phyloP scores from a whole-genome alignment of 2,113 vertebrate genomes.

The Rutilus rutilus region DNA sequence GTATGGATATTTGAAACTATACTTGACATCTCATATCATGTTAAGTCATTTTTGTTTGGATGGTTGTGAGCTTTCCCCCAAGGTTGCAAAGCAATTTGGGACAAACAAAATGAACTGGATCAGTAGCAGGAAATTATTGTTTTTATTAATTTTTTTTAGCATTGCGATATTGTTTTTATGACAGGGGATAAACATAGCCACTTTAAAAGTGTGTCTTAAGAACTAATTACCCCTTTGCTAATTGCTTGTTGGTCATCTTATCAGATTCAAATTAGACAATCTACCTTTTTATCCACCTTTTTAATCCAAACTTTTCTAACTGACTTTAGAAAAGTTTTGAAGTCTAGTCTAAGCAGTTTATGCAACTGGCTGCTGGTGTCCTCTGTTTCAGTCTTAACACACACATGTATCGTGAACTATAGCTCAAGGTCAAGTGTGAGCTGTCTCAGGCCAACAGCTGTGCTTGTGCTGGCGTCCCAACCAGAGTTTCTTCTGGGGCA shows the following conservation, averaged over 20 bases:
- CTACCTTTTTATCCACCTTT: too few relatives aligned
- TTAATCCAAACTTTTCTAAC: too few relatives aligned
- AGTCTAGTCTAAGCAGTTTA: neutral
- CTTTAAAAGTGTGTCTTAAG: too few relatives aligned
- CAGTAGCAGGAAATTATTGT: neutral
- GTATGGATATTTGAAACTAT: neutral
- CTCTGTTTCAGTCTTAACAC: slow-evolving; percentile 49
- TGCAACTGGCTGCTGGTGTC: neutral
- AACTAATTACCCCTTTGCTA: too few relatives aligned
- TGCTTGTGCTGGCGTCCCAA: slow-evolving; percentile 56
- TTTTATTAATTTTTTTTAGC: too few relatives aligned
- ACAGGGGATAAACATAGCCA: too few relatives aligned
- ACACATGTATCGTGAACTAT: slow-evolving; percentile 34
- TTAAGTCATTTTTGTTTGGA: neutral
- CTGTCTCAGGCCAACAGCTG: slow-evolving; percentile 65
- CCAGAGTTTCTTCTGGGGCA: slow-evolving; percentile 60
- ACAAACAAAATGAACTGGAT: neutral
- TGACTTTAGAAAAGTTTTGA: neutral
- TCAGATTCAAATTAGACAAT: neutral
- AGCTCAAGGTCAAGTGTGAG: slow-evolving; percentile 71
- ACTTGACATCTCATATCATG: neutral
- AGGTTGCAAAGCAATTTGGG: neutral
- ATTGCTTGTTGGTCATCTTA: neutral
- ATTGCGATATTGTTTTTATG: neutral
- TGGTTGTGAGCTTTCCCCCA: neutral